phyloP scores from a whole-genome alignment of 2,797 vertebrate species.

The Nannoperca obscura region DNA sequence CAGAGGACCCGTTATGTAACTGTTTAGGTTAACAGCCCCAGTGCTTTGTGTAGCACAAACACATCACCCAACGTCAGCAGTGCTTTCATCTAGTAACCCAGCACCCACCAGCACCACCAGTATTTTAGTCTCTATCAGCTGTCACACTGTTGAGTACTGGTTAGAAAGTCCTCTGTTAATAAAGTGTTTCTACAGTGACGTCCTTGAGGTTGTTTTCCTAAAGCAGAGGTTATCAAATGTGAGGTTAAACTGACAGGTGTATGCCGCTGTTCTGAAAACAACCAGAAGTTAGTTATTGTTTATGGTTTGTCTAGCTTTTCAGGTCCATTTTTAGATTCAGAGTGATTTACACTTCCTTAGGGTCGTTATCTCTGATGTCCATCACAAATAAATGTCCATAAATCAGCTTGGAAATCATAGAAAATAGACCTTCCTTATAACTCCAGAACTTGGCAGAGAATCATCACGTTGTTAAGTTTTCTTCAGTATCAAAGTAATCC shows the following conservation, averaged over 20 bases:
- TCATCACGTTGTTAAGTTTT: neutral
- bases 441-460: neutral
- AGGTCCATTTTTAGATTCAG: no score
- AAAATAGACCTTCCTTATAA: no score
- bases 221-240: conserved; percentile 17
- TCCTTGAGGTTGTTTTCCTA: neutral
- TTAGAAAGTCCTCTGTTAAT: neutral
- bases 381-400: neutral
- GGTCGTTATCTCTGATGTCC: neutral
- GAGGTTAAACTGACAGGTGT: neutral
- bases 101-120: conserved; percentile 22
- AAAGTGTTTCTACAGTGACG: neutral
- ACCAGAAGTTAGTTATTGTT: neutral
- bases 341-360: neutral
- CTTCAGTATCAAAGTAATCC: neutral
- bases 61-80: conserved; percentile 31
- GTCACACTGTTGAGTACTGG: neutral
- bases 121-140: neutral
- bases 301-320: neutral
- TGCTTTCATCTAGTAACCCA: conserved; percentile 56
- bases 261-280: neutral
- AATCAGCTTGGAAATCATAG: neutral
- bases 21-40: conserved; percentile 44
- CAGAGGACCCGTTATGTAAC: conserved; percentile 67
- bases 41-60: conserved; percentile 53